These are phyloP conservation scores for Aphis gossypii DNA, from an alignment of 1,140 invertebrate species.

Conservation along the genomic window DNA sequence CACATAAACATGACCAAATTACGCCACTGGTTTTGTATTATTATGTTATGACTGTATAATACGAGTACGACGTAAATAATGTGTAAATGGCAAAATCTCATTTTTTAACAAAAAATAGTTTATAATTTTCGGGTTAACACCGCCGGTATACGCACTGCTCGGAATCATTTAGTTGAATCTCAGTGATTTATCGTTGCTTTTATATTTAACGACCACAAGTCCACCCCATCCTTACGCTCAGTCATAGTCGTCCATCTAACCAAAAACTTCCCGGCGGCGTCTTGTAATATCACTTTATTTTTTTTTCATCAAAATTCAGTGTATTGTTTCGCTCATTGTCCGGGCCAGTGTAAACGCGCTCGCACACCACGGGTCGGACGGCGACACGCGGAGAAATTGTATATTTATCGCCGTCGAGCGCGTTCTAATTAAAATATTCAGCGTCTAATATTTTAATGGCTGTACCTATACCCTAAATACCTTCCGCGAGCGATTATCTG, in stretches of 20 bases:
- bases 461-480: neutral
- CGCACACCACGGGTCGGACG: neutral
- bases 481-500: neutral
- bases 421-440: conserved; percentile 16
- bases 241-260: neutral
- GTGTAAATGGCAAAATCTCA: neutral
- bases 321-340: neutral
- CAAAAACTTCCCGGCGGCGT: too few relatives aligned
- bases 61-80: neutral
- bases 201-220: neutral
- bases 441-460: neutral
- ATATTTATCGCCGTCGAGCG: neutral
- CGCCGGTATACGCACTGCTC: neutral
- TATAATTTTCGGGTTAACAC: neutral
- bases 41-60: neutral
- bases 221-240: neutral
- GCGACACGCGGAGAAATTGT: neutral
- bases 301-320: neutral
- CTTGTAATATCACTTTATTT: neutral
- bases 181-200: neutral
- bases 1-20: too few relatives aligned
- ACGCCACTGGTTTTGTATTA: neutral
- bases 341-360: neutral
- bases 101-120: neutral
- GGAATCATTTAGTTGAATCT: neutral